Base-by-base conservation (phyloP, 2,888 invertebrate species). In the Netelia virgata region DNA sequence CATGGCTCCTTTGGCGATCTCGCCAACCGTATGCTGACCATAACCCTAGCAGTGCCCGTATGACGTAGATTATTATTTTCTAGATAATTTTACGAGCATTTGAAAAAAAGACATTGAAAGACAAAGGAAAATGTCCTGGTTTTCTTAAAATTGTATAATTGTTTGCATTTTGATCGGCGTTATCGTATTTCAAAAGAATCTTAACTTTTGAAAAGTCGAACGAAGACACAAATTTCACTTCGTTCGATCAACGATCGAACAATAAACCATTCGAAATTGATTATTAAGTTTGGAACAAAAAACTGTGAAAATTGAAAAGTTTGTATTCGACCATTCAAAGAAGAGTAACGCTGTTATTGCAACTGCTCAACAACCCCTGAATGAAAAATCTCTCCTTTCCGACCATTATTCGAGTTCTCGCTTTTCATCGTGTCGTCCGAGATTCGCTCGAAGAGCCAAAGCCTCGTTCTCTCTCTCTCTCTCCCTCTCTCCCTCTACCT, bases 381-480 rank as follows among this genome's bases (percentile, higher is more conserved):
- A 57, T 20, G 57, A 47, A 47, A 47, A 47, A 14, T 3, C 36
- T 53, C 18, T 16, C 57, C 16, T 57, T 18, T 57, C 10, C 20
- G 57, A 14, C 47, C 14, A 47, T 47, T 47, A 47, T 47, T 47
- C 47, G 47, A 47, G 47, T 47, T 47, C 47, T 47, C 47, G 47
- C 47, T 47, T 47, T 47, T 14, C 47, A 47, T 47, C 47, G 14
- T 47, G 47, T 47, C 10, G 47, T 47, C 14, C 68, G 76, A 6
- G 55, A 18, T 43, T 28, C 18, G 59, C 47, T 59, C 66, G 68
- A 20, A 76, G 76, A 66, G 81, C 77, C 57, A 57, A 73, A 66
- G 28, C 69, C 41, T 50, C 23, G 47, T 83, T 70, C 81, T 86
- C 85, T 36, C 36, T 36, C 36, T 36, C 6, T 36, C 36, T 36